These are phyloP conservation scores for Siniperca scherzeri DNA, from an alignment of 2,797 vertebrate genomes.

Conservation along the genomic window DNA sequence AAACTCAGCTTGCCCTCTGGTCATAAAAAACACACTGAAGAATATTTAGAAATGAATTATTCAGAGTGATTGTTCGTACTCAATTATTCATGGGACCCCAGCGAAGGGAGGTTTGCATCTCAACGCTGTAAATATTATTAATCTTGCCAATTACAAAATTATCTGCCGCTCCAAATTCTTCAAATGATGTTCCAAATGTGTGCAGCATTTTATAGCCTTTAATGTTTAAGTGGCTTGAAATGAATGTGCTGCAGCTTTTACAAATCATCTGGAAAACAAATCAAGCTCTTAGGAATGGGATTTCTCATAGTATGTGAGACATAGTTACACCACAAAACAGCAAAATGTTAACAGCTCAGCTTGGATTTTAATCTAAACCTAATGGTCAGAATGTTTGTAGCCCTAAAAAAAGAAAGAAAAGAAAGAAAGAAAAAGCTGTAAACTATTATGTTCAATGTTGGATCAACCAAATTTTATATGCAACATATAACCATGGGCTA, in stretches of 20 bases:
- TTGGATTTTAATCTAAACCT: constrained; percentile 3
- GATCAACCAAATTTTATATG: neutral
- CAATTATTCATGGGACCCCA: constrained; percentile 86
- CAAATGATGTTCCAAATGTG: constrained; percentile 82
- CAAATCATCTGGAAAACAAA: constrained; percentile 77
- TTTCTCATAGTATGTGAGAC: constrained; percentile 44
- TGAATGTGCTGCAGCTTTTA: constrained; percentile 77
- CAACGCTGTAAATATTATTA: constrained; percentile 87
- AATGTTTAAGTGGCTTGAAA: constrained; percentile 84
- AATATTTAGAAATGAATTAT: constrained; percentile 89
- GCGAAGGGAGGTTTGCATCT: constrained; percentile 86
- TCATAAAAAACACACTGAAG: constrained; percentile 86
- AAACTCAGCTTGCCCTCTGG: constrained; percentile 84
- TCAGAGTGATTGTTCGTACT: constrained; percentile 87
- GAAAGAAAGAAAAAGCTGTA: neutral
- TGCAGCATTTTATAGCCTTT: constrained; percentile 76
- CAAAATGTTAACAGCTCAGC: constrained; percentile 42
- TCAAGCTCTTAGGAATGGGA: constrained; percentile 62
- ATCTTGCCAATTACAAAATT: constrained; percentile 89
- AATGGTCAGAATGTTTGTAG: constrained; percentile 4
- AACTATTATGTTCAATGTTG: neutral
- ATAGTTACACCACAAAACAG: constrained; percentile 42
- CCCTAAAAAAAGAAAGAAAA: neutral
- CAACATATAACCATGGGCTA: neutral
- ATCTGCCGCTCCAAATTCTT: constrained; percentile 83